Base-by-base conservation (phyloP, 1,140 invertebrate genomes). In the Chymomyza costata region DNA sequence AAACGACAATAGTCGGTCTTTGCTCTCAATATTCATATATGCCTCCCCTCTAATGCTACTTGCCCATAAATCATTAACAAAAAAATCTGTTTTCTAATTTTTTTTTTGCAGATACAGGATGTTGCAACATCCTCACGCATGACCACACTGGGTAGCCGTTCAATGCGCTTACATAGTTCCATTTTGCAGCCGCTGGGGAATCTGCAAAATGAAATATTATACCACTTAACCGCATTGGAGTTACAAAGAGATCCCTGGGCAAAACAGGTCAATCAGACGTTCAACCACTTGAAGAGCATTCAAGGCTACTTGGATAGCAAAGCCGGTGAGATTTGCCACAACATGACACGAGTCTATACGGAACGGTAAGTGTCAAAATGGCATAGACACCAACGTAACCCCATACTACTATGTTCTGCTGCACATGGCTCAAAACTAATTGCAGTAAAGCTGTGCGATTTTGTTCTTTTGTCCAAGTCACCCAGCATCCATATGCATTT, bases 221-320 rank as follows among this genome's bases (percentile, higher is more conserved):
- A 92, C 83, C 91, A 92, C 71, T 76, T 94, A 55, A 92, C 93
- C 0, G 89, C 91, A 11, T 67, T 94, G 13, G 92, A 94, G 58
- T 85, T 94, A 11, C 90, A 93, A 61, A 65, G 92, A 45, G 87
- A 89, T 55, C 92, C 92, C 34, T 86, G 84, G 84, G 71, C 78
- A n/a, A 82, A 83, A 45, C 81, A 84, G 59, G 88, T 93, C 10
- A 93, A 93, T 74, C 90, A 92, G 53, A 92, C 91, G 0, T 84
- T 93, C 2, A 89, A 89, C 30, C 91, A 93, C 74, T 87, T 93
- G 11, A 91, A 91, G 59, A 92, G 89, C 2, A 90, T 93, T 19
- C 92, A 93, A 69, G 91, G 90, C 67, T 93, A 92, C 71, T 88
- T 94, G 28, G 90, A 92, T 65, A 91, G 90, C 65, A 90, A 92